Conservation (phyloP, 1,140 invertebrate species). For the Pomacea maculata region DNA sequence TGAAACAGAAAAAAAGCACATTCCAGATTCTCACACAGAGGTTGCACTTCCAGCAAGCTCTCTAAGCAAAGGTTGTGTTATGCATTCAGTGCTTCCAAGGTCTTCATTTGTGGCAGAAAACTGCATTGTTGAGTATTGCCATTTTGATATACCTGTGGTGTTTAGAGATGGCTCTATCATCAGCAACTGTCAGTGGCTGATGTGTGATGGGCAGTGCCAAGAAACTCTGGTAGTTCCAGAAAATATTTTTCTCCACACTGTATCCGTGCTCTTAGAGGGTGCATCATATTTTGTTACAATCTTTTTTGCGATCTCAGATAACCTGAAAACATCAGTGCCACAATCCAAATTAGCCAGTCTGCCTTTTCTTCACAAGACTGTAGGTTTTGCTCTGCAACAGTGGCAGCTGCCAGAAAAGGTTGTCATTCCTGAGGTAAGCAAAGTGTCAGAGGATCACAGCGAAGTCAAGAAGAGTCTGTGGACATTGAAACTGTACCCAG, state of each 20-base stretch:
- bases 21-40: conserved; percentile 13
- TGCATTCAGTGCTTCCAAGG: conserved; percentile 50
- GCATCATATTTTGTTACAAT: conserved; percentile 61
- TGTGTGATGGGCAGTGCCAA: neutral
- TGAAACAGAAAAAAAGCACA: conserved; percentile 26
- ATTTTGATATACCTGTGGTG: conserved; percentile 54
- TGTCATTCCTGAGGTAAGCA: conserved; percentile 11
- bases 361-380: conserved; percentile 45
- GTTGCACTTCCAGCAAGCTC: neutral
- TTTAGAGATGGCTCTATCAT: conserved; percentile 61
- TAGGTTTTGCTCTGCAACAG: conserved; percentile 38
- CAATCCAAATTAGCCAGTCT: conserved; percentile 29
- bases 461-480: conserved; percentile 53
- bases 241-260: conserved; percentile 63
- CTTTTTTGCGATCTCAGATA: conserved; percentile 61
- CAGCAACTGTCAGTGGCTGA: conserved; percentile 60
- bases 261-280: conserved; percentile 48
- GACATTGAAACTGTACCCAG: conserved; percentile 61
- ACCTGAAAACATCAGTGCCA: conserved; percentile 60
- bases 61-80: conserved; percentile 49
- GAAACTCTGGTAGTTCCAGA: conserved; percentile 51
- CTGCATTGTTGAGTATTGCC: conserved; percentile 65
- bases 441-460: conserved; percentile 4
- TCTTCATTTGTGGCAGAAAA: conserved; percentile 35
- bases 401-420: conserved; percentile 12